Base-by-base conservation (phyloP, 92 coral and sea anemone genomes). In the Umimayanthus chanpuru region DNA sequence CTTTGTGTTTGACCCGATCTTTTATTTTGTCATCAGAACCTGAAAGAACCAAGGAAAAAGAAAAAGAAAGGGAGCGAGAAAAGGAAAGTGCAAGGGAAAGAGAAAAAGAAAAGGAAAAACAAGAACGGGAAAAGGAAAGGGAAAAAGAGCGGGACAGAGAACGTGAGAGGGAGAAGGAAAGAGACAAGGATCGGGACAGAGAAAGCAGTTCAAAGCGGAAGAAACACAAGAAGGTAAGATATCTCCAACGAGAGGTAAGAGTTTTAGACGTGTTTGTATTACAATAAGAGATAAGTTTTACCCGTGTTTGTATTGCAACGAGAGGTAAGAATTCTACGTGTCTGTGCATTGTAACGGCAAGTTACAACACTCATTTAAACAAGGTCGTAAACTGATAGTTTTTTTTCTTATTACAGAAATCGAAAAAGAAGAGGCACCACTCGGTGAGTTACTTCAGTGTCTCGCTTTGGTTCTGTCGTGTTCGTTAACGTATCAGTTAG, bases 401-500 rank as follows among this genome's bases (percentile, higher is more conserved):
- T n/a, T 85, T 41, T 66, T 49, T 84, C 43, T 40, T 91, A 9
- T 88, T 91, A 56, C 89, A 96, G 99, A 97, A 97, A 88, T 92
- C 99, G 53, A 97, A 97, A 94, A 97, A 97, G 89, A 97, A 94
- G 89, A 93, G 96, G 28, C 99, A 95, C 68, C 99, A 96, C 81
- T 91, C 99, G 91, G 98, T 95, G 88, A 88, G 98, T 85, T 71
- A 28, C 36, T 66, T 32, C 36, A 32, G 36, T 55, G 53, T 29
- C 18, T 41, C 23, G n/a, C 68, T 61, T 61, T 61, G 68, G 20
- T 61, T 61, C 8, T 61, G 68, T 20, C 14, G 58, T 53, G 9
- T 53, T 53, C 4, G 49, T 53, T 44, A 44, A 5, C 6, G 49
- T 44, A 44, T 1, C 49, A 44, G 49, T 44, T 44, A 2, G 50